Evolutionary conservation across 2,888 invertebrate genomes (phyloP).

Genomic region (Dasysyrphus tricinctus): DNA sequence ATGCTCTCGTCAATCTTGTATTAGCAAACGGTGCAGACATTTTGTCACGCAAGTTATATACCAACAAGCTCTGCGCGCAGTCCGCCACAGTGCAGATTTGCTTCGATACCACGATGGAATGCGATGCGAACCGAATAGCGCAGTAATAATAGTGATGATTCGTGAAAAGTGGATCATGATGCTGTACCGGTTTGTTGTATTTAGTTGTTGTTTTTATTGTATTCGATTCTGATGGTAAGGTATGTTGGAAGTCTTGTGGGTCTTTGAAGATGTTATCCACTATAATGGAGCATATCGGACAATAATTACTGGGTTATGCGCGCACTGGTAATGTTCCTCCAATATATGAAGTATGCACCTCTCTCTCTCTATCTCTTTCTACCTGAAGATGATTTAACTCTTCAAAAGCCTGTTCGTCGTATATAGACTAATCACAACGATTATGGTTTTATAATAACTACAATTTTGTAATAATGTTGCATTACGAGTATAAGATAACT

Average conservation of each 20-base stretch:
- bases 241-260: slow-evolving; percentile 1
- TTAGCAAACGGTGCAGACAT: slow-evolving; percentile 61
- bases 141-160: slow-evolving; percentile 74
- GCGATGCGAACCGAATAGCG: slow-evolving; percentile 65
- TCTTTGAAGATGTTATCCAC: slow-evolving; percentile 57
- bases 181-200: slow-evolving; percentile 67
- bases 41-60: slow-evolving; percentile 69
- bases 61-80: neutral
- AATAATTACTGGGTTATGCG: slow-evolving; percentile 66
- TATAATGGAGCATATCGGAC: slow-evolving; percentile 68
- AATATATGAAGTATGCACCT: neutral
- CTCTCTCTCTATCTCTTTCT: neutral
- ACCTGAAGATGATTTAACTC: slow-evolving; percentile 9
- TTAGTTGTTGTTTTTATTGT: slow-evolving; percentile 8
- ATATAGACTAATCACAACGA: slow-evolving; percentile 42
- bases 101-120: slow-evolving; percentile 64
- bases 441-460: slow-evolving; percentile 47
- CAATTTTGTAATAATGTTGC: slow-evolving; percentile 40
- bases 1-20: slow-evolving; percentile 42
- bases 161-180: slow-evolving; percentile 74
- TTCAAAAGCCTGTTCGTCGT: slow-evolving; percentile 14
- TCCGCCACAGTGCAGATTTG: slow-evolving; percentile 19
- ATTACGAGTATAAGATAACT: neutral
- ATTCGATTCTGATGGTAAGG: neutral
- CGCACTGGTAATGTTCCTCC: slow-evolving; percentile 28